Evolutionary conservation across 2,797 vertebrate genomes (phyloP), one percentile per base, ranked within the genome.

Genomic region (Oreonectes daqikongensis): DNA sequence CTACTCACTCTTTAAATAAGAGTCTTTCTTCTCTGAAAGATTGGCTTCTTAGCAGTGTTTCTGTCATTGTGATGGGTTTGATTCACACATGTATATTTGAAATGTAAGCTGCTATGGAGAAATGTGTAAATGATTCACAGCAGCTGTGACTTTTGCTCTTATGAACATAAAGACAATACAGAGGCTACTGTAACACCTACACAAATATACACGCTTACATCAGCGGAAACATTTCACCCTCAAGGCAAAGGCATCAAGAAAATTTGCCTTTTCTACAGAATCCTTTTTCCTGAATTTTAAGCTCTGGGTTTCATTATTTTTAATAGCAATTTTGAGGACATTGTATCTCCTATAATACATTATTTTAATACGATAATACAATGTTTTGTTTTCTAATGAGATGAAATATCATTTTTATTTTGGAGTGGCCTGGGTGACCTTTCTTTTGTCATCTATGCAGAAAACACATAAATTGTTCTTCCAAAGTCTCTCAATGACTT

Each of bases 1-100:
- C 30, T 35, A 74, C 72, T 74, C 44, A 30, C n/a, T 74, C 17
- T 65, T 52, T 15, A 74, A 52, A 40, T 52, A 73, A 72, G 42
- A 3, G 14, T 7, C n/a, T 50, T 72, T 65, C 32, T 53, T 52
- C 18, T 28, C 18, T 53, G 15, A 53, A 1, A n/a, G 20, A 30
- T 11, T 4, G 4, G 22, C 38, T 28, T 71, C 35, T 59, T 48
- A 14, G 40, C 40, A 0, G 40, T 42, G 12, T 42, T 42, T 12
- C 11, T 42, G 40, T 0, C 40, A 42, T 12, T 12, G 12, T 35
- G 35, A 35, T 9, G 32, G 32, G 6, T 8, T 8, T 8, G 7
- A 35, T 8, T 8, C 32, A 35, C 35, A 35, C 8, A 35, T 10
- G 35, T 9, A 35, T 35, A 35, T 35, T 9, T 35, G 8, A 35